Evolutionary conservation across 2,888 invertebrate species (phyloP), one percentile per base, ranked within the genome.

Genomic region (Nomada fabriciana): DNA sequence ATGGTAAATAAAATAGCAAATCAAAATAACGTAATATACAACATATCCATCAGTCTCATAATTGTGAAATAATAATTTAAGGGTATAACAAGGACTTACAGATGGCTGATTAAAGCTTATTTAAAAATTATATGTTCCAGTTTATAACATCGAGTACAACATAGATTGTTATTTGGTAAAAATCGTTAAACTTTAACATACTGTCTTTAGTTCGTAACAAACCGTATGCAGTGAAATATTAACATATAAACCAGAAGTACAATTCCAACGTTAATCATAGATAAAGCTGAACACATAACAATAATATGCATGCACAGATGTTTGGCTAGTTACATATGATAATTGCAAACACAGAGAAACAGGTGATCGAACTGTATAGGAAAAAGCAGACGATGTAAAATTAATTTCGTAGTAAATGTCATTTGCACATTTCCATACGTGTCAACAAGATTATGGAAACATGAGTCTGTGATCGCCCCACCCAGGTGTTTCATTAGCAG

Each of bases 401-500:
- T 43, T 67, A 67, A 18, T 23, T 23, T 15, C 7, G 7, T 4
- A 3, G 47, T 3, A 23, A 25, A 43, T 25, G 11, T 63, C 52
- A 72, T 65, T 60, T 29, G 15, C 20, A n/a, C 2, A 36, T 25
- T 29, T 15, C 18, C n/a, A 25, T 43, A 55, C 67, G 47, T 59
- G 71, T 20, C 36, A 42, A 57, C 7, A 47, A 18, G 43, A 80
- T 67, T 25, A 68, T 1, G 18, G 59, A 76, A 65, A 71, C 52
- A 71, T 47, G n/a, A 69, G n/a, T 29, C 25, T 74, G 43, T 15
- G 43, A 67, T 72, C 78, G 83, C 90, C 89, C 88, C 90, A 78
- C 89, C 89, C 90, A 85, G 68, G 59, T 55, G 72, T 80, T 78
- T 80, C 60, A 25, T 55, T 61, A 74, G 9, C 29, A 65, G 82